A percentile compares a stretch with the other conserved stretches of the same genome.
Conservation (phyloP, 64 coral and sea anemone species). For the Pocillopora verrucosa region DNA sequence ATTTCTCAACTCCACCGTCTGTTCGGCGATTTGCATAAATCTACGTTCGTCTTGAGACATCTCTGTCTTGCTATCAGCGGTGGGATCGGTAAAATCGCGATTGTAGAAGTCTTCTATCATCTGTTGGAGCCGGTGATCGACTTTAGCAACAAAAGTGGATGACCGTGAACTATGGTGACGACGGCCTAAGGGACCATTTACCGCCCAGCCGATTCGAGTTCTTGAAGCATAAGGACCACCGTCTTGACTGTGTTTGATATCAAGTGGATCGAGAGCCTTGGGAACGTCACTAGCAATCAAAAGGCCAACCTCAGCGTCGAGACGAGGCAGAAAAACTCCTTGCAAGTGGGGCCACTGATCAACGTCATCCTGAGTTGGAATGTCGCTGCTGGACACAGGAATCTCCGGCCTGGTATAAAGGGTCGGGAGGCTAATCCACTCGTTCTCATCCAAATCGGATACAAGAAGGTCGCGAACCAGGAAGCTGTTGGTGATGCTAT, state of each 20-base stretch:
- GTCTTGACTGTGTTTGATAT: neutral
- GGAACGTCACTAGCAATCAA: no score
- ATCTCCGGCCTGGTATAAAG: neutral
- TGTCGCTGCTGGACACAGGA: neutral
- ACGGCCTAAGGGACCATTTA: neutral
- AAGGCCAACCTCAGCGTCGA: no score
- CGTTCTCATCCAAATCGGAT: constrained; percentile 12
- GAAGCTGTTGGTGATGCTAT: neutral
- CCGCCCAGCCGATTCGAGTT: neutral
- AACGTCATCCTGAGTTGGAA: constrained; percentile 17
- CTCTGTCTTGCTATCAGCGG: no score
- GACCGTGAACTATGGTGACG: no score
- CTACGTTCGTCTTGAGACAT: no score
- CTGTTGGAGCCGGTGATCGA: no score
- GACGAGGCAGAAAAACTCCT: no score
- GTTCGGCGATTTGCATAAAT: no score
- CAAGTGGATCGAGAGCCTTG: constrained; percentile 2
- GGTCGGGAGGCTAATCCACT: neutral
- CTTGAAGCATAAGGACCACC: neutral
- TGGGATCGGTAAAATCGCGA: no score
- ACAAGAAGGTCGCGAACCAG: neutral
- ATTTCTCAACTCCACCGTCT: no score
- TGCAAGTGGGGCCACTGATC: constrained; percentile 21
- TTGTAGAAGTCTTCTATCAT: no score
- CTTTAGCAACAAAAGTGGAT: no score